A percentile compares a stretch with the other conserved stretches of the same genome.
phyloP scores from a whole-genome alignment of 2,113 vertebrate genomes.

The Eurystomus gularis region DNA sequence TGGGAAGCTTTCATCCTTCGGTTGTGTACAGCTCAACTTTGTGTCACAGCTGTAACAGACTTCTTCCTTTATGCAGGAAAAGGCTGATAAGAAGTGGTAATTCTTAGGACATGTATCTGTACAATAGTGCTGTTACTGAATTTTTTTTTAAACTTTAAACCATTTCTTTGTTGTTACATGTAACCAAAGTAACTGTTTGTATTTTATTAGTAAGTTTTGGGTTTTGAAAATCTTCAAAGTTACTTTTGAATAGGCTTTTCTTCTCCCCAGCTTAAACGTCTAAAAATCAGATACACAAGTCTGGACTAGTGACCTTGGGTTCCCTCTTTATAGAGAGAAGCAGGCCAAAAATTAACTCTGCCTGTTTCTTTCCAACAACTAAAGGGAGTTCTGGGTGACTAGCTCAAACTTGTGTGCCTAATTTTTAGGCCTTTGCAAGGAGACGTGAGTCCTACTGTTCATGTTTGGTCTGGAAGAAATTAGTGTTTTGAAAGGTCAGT shows the following conservation, averaged over 20 bases:
- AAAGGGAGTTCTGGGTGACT: neutral
- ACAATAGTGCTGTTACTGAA: neutral
- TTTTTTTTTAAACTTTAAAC: neutral
- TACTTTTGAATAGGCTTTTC: neutral
- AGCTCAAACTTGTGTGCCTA: neutral
- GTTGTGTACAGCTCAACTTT: neutral
- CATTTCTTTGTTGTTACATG: neutral
- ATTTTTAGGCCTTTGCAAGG: neutral
- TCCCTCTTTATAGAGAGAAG: neutral
- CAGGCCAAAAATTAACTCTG: neutral
- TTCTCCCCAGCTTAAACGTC: neutral
- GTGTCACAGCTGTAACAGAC: neutral
- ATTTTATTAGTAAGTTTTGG: neutral
- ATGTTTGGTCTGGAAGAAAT: neutral
- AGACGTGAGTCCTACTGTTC: neutral
- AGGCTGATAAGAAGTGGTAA: neutral
- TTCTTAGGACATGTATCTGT: neutral
- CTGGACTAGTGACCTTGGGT: neutral
- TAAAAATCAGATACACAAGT: neutral
- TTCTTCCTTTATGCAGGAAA: neutral
- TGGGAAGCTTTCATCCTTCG: neutral
- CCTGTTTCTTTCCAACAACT: neutral
- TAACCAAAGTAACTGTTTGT: neutral
- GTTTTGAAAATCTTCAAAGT: neutral
- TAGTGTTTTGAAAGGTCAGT: neutral